phyloP scores from a whole-genome alignment of 2,797 vertebrate species.

The Paramormyrops hopkinsi region DNA sequence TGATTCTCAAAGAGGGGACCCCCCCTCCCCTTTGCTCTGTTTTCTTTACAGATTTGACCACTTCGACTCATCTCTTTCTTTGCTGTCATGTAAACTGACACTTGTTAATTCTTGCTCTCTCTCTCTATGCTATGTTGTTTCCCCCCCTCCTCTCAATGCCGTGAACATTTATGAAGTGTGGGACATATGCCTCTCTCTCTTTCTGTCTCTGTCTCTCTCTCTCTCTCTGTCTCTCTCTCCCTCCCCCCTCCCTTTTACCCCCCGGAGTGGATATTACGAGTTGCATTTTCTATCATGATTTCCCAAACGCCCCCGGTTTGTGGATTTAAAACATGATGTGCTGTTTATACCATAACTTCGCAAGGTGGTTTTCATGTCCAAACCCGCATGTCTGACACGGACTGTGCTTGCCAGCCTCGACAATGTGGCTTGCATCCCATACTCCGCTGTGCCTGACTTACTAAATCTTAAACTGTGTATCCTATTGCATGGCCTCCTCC shows the following conservation, averaged over 20 bases:
- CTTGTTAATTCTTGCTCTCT: constrained; percentile 45
- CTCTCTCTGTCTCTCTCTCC: constrained; percentile 31
- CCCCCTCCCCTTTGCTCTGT: constrained; percentile 25
- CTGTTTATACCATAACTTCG: constrained; percentile 58
- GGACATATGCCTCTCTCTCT: constrained; percentile 55
- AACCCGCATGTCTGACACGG: constrained; percentile 62
- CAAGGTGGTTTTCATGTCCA: constrained; percentile 59
- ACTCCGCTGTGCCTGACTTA: constrained; percentile 71
- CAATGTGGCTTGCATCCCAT: constrained; percentile 72
- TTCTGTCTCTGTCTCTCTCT: constrained; percentile 28
- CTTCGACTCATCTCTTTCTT: constrained; percentile 48
- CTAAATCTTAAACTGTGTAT: constrained; percentile 62
- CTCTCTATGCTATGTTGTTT: constrained; percentile 61
- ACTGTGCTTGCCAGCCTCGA: constrained; percentile 55
- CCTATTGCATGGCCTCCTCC: constrained; percentile 65
- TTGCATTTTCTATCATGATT: constrained; percentile 43
- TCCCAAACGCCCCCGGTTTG: constrained; percentile 52
- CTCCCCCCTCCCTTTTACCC: constrained; percentile 23
- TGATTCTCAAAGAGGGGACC: constrained; percentile 71
- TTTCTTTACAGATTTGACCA: constrained; percentile 56
- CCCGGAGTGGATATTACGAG: constrained; percentile 33
- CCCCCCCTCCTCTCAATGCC: constrained; percentile 68
- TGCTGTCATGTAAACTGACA: constrained; percentile 26
- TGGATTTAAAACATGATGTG: constrained; percentile 59
- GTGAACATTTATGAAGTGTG: constrained; percentile 81